These are phyloP conservation scores for Neogale vison DNA, from an alignment of 2,113 vertebrate species.

Conservation along the genomic window DNA sequence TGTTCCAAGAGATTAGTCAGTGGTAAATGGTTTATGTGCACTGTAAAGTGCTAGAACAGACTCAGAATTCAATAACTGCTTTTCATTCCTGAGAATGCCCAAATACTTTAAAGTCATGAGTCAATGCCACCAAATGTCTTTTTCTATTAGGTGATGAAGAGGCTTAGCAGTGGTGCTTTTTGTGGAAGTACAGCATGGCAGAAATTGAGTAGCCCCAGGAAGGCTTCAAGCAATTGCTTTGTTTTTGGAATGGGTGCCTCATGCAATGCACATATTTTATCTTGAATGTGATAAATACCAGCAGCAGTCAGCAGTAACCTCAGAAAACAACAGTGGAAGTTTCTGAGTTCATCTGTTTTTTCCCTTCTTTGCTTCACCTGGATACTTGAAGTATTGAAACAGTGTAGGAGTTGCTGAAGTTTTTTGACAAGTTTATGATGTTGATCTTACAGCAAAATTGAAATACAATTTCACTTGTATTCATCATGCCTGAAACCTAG, in stretches of 20 bases:
- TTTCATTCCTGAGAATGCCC: neutral
- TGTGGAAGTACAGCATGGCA: neutral
- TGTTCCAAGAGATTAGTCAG: neutral
- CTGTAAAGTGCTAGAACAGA: neutral
- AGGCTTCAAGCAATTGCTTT: neutral
- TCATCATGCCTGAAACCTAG: neutral
- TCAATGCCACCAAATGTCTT: neutral
- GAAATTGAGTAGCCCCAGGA: neutral
- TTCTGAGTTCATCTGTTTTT: neutral
- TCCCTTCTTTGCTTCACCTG: neutral
- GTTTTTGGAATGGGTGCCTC: neutral
- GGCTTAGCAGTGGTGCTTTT: neutral
- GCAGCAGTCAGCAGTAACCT: neutral
- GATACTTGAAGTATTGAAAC: neutral
- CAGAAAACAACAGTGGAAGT: neutral
- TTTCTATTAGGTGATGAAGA: slow-evolving; percentile 17
- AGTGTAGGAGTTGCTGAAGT: neutral
- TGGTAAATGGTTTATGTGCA: neutral
- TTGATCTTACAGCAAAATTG: neutral
- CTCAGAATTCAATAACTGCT: neutral
- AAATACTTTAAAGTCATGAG: neutral
- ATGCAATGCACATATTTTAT: neutral
- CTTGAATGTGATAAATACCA: neutral
- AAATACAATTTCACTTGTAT: neutral
- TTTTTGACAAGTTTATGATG: neutral